Evolutionary conservation across 2,888 invertebrate genomes (phyloP), one percentile per base, ranked within the genome.

Genomic region (Dione juno): DNA sequence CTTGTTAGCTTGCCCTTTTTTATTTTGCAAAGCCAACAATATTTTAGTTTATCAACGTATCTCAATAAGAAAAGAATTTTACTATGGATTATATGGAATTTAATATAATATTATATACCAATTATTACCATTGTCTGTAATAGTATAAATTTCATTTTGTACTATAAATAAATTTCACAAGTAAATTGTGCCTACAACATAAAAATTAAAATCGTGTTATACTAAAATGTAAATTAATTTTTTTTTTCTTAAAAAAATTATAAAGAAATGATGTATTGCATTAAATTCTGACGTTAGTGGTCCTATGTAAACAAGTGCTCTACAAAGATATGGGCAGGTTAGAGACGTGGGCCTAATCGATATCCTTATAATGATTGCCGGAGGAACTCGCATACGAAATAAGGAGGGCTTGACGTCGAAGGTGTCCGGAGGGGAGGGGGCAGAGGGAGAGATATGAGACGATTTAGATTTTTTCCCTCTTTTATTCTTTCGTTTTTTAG

Each of bases 311-410:
- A 87, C 67, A 74, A 74, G 86, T 89, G 88, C 87, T 86, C 82
- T 84, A 82, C 83, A 84, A 85, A 90, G 90, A 92, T 90, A 92
- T 92, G 89, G 87, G 87, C 91, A 92, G 90, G 92, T 92, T 89
- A 84, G 87, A 89, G 85, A 86, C 89, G 87, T 88, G 87, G 88
- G 84, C 85, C 92, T 93, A 93, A 93, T 93, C 93, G 93, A 93
- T 93, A 93, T 89, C 88, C 91, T 93, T 92, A 92, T 93, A 93
- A 93, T 93, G 93, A 93, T 93, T 92, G 92, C 92, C 88, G 85
- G 88, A 93, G 93, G 90, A 92, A 88, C 92, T 93, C 92, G 93
- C 93, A 93, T 93, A 93, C 93, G 92, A 93, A 93, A 93, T 93
- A 92, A 93, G 93, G 91, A 92, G 92, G 93, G 89, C 88, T 87